Evolutionary conservation across 2,797 vertebrate species (phyloP).

Genomic region (Xerus rutilus): DNA sequence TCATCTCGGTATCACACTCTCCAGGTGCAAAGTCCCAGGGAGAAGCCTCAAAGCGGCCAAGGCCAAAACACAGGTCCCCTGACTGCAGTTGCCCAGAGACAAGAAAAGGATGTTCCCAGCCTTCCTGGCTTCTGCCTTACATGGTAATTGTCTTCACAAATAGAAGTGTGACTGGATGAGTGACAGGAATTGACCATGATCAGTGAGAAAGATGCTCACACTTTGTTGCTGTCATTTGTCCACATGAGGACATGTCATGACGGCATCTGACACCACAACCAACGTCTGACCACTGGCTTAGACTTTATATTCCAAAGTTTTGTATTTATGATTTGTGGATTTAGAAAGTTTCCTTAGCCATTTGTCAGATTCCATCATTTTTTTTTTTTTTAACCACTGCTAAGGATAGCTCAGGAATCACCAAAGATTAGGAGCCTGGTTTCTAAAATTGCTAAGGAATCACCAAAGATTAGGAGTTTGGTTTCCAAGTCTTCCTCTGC

Average conservation of each 20-base stretch:
- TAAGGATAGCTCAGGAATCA: not conserved
- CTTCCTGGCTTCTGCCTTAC: not conserved
- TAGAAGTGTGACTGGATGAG: not conserved
- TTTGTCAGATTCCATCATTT: not conserved
- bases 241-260: not conserved
- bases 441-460: too few relatives aligned
- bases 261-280: not conserved
- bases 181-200: too few relatives aligned
- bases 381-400: not conserved
- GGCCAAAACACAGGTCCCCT: not conserved
- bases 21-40: not conserved
- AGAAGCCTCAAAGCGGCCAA: not conserved
- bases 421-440: not conserved
- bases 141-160: not conserved
- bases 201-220: not conserved
- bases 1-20: not conserved
- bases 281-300: not conserved
- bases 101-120: not conserved
- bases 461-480: not conserved
- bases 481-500: not conserved
- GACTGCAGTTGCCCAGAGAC: not conserved
- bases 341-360: not conserved
- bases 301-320: not conserved
- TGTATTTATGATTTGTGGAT: not conserved
- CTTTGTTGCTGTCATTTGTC: not conserved